Evolutionary conservation across 2,888 invertebrate genomes (phyloP), one percentile per base, ranked within the genome.

Genomic region (Dromius quadrimaculatus): DNA sequence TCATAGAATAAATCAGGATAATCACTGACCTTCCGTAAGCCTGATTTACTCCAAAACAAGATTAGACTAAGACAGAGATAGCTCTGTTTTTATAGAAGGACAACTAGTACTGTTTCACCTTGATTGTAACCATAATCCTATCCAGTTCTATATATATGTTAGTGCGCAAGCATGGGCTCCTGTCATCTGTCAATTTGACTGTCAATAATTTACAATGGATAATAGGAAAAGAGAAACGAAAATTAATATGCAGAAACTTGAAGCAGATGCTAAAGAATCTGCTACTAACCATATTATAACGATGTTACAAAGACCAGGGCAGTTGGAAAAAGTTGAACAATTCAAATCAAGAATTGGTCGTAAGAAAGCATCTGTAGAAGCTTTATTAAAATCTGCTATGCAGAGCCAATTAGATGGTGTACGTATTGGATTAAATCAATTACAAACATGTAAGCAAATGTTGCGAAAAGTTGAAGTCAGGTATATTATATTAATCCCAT

Each of bases 351-450:
- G 91, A 76, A 89, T 92, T 72, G 86, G 88, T 6, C 86, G 92
- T 71, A 92, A 93, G 76, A 92, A 95, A 84, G 92, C 93, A 0
- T 95, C 96, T 2, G 94, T 96, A 5, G 97, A 97, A 81, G 95
- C 95, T 0, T 92, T 95, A 87, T 81, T 99, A 17, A 98, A 98
- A 83, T 97, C 98, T n/a, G 97, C 97, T 0, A 95, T 99, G 86
- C 98, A 99, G 82, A 95, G 97, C 73, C 98, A 99, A 83, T 84
- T 99, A 65, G 98, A 99, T 83, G 98, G 97, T 0, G 98, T 99
- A 0, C 89, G 94, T 76, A 93, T 94, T 8, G 98, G 98, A 0
- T 87, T 99, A 13, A 92, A 92, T 77, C 94, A 98, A 79, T 83
- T 99, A 43, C 91, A 93, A 78, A 89, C 90, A 71, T 95, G 97